Base-by-base conservation (phyloP, 2,113 vertebrate species). In the Lota lota region DNA sequence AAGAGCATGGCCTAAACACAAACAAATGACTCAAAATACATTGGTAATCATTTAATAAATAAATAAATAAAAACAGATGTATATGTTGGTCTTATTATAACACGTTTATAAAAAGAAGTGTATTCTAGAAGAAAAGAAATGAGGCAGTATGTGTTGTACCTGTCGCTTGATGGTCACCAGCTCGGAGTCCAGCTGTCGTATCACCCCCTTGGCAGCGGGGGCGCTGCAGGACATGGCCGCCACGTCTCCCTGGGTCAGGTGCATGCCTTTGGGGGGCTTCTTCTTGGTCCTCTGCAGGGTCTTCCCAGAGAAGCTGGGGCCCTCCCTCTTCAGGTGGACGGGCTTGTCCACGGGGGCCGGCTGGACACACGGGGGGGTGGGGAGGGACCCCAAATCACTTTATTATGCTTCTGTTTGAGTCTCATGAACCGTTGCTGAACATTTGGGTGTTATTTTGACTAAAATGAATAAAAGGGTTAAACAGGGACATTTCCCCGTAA, bases 241-340 rank as follows among this genome's bases (percentile, higher is more conserved):
- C 8, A 98, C 94, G 0, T 98, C 97, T 69, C 94, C 92, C 68
- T 96, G 94, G 40, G 88, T 95, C 57, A 99, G 91, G 68, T 97
- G 97, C 97, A 99, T 99, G 68, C 97, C 97, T 87, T 94, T 95
- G 0, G 97, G 97, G 64, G 97, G 97, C 87, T 97, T 95, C 85
- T 95, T 94, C 84, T 97, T 97, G 0, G 95, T 90, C 69, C 96
- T 88, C 76, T 92, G 90, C 8, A 88, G 87, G 18, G 94, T 95
- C 83, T 96, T 95, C 33, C 95, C 94, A 70, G 93, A 92, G 0
- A 90, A 89, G 53, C 92, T 93, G 75, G 93, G 93, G 61, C 92
- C 91, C 66, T 96, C 94, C 68, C 94, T 96, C 86, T 95, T 96
- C 71, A 94, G 85, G 74, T 93, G 94, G 87, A 91, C 88, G 68